Conservation (phyloP, 2,113 vertebrate species). For the Azemiops feae region DNA sequence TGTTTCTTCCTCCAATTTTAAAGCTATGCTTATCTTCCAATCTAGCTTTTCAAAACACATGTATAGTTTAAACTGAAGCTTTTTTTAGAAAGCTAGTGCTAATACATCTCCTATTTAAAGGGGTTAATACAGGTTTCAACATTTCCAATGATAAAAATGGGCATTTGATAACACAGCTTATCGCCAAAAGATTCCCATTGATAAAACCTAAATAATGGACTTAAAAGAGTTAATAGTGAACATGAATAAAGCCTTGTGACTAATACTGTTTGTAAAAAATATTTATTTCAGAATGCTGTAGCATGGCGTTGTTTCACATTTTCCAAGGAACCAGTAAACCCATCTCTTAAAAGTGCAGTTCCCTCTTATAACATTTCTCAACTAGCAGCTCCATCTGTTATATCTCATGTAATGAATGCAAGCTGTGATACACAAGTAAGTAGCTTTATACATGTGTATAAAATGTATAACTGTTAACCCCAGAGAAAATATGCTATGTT, state of each 20-base stretch:
- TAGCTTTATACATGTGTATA: background rate
- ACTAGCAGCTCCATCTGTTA: conserved; percentile 77
- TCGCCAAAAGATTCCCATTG: background rate
- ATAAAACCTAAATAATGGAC: background rate
- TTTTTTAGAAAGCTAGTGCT: background rate
- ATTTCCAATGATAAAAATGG: background rate
- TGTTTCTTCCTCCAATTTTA: background rate
- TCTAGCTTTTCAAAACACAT: background rate
- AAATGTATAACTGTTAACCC: background rate
- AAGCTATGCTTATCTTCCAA: background rate
- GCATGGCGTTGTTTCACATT: conserved; percentile 92
- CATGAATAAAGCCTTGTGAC: background rate
- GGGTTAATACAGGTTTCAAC: no score
- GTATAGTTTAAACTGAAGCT: background rate
- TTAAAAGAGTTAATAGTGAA: background rate
- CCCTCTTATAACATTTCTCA: conserved; percentile 66
- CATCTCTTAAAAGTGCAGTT: conserved; percentile 56
- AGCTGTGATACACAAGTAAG: conserved; percentile 82
- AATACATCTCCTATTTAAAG: background rate
- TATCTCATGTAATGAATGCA: conserved; percentile 89
- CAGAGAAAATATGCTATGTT: background rate
- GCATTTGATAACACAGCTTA: background rate
- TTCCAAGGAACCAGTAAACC: conserved; percentile 78
- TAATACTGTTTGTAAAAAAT: conserved; percentile 4
- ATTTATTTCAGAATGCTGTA: conserved; percentile 78